Conservation (phyloP, 2,113 vertebrate genomes). For the Ptychochromis oligacanthus region DNA sequence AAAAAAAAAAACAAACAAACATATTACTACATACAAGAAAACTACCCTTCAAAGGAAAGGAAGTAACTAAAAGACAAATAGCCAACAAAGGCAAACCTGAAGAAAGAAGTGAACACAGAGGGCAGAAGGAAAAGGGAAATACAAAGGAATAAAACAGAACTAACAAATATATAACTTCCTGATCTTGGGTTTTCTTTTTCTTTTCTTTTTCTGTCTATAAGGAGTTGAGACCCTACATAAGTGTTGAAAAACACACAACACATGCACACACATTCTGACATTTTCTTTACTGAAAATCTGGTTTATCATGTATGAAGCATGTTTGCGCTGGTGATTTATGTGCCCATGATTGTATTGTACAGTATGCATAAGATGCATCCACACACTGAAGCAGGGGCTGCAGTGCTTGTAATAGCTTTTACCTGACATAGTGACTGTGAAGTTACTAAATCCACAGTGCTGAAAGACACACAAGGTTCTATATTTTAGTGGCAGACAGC, state of each 20-base stretch:
- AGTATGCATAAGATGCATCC: no score
- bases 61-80: background rate
- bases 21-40: background rate
- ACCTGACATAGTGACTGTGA: background rate
- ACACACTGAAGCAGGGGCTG: no score
- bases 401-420: no score
- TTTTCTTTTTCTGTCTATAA: constrained; percentile 38
- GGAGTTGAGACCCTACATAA: constrained; percentile 29
- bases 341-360: no score
- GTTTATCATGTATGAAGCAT: background rate
- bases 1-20: background rate
- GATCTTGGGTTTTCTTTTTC: constrained; percentile 1
- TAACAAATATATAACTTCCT: background rate
- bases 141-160: no score
- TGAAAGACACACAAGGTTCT: background rate
- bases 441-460: background rate
- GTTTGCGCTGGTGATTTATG: background rate
- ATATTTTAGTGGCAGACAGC: fast-evolving
- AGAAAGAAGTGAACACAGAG: background rate
- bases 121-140: no score
- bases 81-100: background rate
- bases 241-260: constrained; percentile 29
- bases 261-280: background rate
- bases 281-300: background rate
- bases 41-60: background rate